Base-by-base conservation (phyloP, 2,797 vertebrate genomes). In the Crenichthys baileyi region DNA sequence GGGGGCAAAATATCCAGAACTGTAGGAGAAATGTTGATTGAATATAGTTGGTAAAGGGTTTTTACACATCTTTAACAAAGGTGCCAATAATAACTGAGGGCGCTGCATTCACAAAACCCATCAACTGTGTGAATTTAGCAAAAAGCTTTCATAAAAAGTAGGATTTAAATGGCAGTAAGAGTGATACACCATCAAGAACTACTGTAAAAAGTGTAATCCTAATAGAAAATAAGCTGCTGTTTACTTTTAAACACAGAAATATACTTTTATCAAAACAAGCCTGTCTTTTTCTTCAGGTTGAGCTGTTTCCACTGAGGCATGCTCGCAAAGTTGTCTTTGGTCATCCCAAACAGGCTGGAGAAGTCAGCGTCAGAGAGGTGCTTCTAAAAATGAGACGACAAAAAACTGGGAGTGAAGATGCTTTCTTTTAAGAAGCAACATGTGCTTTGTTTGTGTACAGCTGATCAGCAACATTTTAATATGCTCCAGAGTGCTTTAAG, bases 261-360 rank as follows among this genome's bases (percentile, higher is more conserved):
- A 74, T 11, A 46, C 26, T 39, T 7, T 44, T 1, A 50, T 92
- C 67, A 98, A 91, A 98, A 98, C 85, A 98, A 87, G 18, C 96
- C 95, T 8, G 89, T 95, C 26, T 93, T 89, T 92, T 98, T 98
- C 93, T 98, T 98, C 74, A 97, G 24, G 16, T 90, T 95, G 56
- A 95, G 87, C 85, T 97, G 96, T 85, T 95, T 98, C 97, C 97
- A 98, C 48, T 75, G 88, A 0, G 97, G 97, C 77, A 97, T 83
- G 41, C 80, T 78, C 26, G 20, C 83, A 85, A 96, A 98, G 29
- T 95, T 75, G 1, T 94, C 96, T 88, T 95, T 96, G 65, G 88
- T 90, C 75, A 98, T 92, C 75, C 95, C 96, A 84, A 98, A 96
- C 5, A 96, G 29, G 1, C 31, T 15, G 22, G 53, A 24, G 89